Evolutionary conservation across 1,140 invertebrate species (phyloP).

Genomic region (Papilio machaon): DNA sequence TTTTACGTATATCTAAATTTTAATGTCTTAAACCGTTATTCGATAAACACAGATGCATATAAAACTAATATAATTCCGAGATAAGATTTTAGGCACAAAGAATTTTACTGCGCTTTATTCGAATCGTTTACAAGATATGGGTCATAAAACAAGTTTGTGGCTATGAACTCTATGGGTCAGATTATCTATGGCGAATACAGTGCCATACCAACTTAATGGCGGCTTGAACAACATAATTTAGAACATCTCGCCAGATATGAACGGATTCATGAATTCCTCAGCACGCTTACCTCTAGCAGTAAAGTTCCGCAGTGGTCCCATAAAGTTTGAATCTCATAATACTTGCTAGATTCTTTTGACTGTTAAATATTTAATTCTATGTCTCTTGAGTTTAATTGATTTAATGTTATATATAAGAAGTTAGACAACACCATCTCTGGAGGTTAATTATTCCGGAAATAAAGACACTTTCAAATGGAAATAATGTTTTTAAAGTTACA

Average conservation of each 20-base stretch:
- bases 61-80: background rate
- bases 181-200: background rate
- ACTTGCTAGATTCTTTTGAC: background rate
- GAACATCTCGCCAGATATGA: too few species aligned
- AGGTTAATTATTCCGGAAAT: background rate
- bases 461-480: too few species aligned
- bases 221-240: too few species aligned
- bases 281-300: too few species aligned
- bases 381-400: slow-evolving; percentile 11
- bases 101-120: background rate
- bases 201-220: too few species aligned
- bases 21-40: background rate
- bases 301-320: too few species aligned
- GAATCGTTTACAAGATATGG: background rate
- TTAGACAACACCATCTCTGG: background rate
- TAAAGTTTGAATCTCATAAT: too few species aligned
- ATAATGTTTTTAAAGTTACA: too few species aligned
- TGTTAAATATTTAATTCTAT: slow-evolving; percentile 22
- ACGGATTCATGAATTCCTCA: too few species aligned
- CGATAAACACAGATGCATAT: background rate
- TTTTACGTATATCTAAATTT: background rate
- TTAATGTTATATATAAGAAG: background rate
- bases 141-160: background rate
- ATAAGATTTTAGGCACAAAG: background rate
- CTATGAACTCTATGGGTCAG: background rate